Evolutionary conservation across 2,888 invertebrate species (phyloP), one percentile per base, ranked within the genome.

Genomic region (Philaethria dido): DNA sequence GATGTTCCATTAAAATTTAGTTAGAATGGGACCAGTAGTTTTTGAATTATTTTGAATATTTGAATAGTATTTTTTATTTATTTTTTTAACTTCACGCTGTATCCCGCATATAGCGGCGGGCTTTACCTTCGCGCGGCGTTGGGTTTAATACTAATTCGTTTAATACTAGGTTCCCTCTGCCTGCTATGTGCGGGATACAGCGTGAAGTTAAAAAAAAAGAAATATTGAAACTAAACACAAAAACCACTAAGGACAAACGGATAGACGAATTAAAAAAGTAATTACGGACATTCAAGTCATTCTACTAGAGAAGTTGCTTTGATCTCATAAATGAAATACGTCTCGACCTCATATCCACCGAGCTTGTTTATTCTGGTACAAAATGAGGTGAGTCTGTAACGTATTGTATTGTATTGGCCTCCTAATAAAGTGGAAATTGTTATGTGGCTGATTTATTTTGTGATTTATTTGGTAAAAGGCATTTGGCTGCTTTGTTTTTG

Each of bases 291-390:
- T 42, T 42, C 42, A 14, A 42, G 39, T 57, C 42, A 57, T 57
- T 42, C 57, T 42, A 57, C 42, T 57, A 57, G 57, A 42, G 25
- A n/a, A 11, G 57, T 11, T 2, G 57, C 57, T 57, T 57, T 57
- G 57, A 57, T 57, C 57, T 42, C 57, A 57, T 42, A 57, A 57
- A 57, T 57, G 57, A 57, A 57, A 57, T 57, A 22, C 57, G 42
- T 22, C 20, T 57, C 57, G 22, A 57, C 57, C 57, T 57, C 57
- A 57, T 57, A 39, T 57, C 39, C 39, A 39, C 42, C 18, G 42
- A 42, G 57, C n/a, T 57, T 57, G 42, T 57, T 57, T 57, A 57
- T 57, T 42, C 39, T 25, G 42, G 25, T 42, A 57, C 57, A 57
- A 57, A 57, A 42, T 39, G 57, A 57, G 57, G 57, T 57, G 57